Evolutionary conservation across 2,113 vertebrate species (phyloP).

Genomic region (Seriola dumerili): DNA sequence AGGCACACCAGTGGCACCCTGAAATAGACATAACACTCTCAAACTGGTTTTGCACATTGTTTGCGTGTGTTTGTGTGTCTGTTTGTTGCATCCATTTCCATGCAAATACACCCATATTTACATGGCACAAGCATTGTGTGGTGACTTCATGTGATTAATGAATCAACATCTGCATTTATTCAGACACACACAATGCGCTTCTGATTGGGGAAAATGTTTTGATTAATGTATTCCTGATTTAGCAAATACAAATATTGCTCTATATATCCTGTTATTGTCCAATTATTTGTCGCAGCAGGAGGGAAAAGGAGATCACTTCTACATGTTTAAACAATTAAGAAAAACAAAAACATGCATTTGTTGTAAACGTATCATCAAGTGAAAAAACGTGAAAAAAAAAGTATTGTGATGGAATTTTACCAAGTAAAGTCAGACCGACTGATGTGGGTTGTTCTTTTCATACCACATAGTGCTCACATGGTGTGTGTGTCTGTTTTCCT

Average conservation of each 20-base stretch:
- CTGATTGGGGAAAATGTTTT: constrained; percentile 1
- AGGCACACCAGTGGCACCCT: constrained; percentile 90
- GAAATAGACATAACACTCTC: constrained; percentile 56
- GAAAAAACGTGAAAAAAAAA: background rate
- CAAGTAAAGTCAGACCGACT: background rate
- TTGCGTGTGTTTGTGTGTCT: background rate
- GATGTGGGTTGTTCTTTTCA: background rate
- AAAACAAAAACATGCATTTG: background rate
- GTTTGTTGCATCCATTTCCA: background rate
- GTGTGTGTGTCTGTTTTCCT: background rate
- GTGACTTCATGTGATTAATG: constrained; percentile 40
- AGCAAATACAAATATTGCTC: background rate
- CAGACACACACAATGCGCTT: background rate
- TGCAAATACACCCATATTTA: background rate
- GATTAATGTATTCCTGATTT: constrained; percentile 17
- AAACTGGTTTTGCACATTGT: background rate
- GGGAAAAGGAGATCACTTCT: background rate
- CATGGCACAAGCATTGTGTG: background rate
- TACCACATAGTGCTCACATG: background rate
- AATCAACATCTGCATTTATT: constrained; percentile 18
- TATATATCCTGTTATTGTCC: background rate
- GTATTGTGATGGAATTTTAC: background rate
- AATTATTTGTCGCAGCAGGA: background rate
- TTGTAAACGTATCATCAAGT: background rate
- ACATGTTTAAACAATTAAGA: background rate